These are phyloP conservation scores for Drosophila lowei DNA, from an alignment of 1,140 invertebrate genomes.

Conservation along the genomic window DNA sequence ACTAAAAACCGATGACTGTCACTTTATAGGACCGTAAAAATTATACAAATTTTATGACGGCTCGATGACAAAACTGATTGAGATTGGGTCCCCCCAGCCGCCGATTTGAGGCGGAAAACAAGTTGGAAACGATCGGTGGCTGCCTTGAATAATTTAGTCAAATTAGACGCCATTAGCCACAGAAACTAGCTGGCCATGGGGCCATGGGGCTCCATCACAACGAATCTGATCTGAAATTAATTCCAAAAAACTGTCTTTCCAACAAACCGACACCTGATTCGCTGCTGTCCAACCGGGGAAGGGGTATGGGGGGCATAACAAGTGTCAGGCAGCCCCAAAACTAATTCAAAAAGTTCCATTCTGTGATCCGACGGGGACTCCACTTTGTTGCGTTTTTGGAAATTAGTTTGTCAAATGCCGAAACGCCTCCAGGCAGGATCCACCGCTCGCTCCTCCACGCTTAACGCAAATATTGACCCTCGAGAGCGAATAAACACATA, in stretches of 20 bases:
- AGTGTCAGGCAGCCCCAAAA: slow-evolving; percentile 32
- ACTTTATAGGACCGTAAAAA: slow-evolving; percentile 75
- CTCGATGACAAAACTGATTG: slow-evolving; percentile 75
- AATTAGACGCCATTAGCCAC: slow-evolving; percentile 69
- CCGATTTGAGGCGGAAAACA: slow-evolving; percentile 32
- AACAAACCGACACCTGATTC: slow-evolving; percentile 66
- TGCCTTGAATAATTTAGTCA: slow-evolving; percentile 74
- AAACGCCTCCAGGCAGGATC: slow-evolving; percentile 45
- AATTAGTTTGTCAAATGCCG: slow-evolving; percentile 73
- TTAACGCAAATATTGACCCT: slow-evolving; percentile 78
- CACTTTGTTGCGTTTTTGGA: slow-evolving; percentile 55
- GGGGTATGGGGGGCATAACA: too few relatives aligned
- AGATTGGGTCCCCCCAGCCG: background rate
- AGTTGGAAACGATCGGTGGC: slow-evolving; percentile 51
- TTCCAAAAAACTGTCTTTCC: slow-evolving; percentile 27
- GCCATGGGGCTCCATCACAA: slow-evolving; percentile 20
- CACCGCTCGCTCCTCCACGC: slow-evolving; percentile 2
- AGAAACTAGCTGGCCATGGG: slow-evolving; percentile 39
- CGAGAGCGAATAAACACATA: background rate
- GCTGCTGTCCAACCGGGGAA: slow-evolving; percentile 27
- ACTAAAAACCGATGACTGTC: slow-evolving; percentile 72
- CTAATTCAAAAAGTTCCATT: slow-evolving; percentile 60
- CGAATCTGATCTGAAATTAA: slow-evolving; percentile 9
- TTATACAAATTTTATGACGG: slow-evolving; percentile 81
- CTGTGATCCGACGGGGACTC: slow-evolving; percentile 22